A percentile compares a stretch with the other conserved stretches of the same genome.
phyloP scores from a whole-genome alignment of 2,797 vertebrate species.

The Tarsius wallacei region DNA sequence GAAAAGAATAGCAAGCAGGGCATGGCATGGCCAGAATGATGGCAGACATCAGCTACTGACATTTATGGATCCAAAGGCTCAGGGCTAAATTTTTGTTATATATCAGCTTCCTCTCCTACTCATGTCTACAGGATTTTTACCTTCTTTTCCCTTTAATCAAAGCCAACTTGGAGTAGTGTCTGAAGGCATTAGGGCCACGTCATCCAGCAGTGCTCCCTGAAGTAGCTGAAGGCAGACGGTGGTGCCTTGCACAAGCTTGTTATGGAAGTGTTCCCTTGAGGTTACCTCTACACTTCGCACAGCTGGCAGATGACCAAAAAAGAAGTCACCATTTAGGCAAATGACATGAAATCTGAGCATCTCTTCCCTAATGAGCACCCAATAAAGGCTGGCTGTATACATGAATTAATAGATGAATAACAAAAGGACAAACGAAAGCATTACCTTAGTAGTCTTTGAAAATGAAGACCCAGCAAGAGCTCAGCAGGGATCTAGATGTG shows the following conservation, averaged over 20 bases:
- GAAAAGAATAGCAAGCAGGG: neutral
- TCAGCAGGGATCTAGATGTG: neutral
- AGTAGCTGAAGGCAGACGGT: rapidly evolving
- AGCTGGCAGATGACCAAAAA: neutral
- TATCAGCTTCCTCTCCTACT: neutral
- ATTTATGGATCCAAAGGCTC: neutral
- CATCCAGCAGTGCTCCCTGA: neutral
- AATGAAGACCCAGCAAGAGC: neutral
- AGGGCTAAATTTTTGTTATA: neutral
- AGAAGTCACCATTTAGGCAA: neutral
- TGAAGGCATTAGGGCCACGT: neutral
- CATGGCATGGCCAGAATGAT: neutral
- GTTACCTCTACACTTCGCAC: neutral
- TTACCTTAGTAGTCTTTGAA: neutral
- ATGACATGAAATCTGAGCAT: neutral
- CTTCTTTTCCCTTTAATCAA: neutral
- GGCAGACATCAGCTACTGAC: neutral
- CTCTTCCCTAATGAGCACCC: neutral
- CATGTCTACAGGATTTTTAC: neutral
- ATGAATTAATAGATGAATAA: neutral
- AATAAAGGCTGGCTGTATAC: rapidly evolving
- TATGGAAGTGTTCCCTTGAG: neutral
- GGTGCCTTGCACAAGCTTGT: neutral
- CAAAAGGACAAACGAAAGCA: neutral
- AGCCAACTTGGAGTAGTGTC: neutral